phyloP scores from a whole-genome alignment of 2,797 vertebrate species.

The Sebastolobus altivelis region DNA sequence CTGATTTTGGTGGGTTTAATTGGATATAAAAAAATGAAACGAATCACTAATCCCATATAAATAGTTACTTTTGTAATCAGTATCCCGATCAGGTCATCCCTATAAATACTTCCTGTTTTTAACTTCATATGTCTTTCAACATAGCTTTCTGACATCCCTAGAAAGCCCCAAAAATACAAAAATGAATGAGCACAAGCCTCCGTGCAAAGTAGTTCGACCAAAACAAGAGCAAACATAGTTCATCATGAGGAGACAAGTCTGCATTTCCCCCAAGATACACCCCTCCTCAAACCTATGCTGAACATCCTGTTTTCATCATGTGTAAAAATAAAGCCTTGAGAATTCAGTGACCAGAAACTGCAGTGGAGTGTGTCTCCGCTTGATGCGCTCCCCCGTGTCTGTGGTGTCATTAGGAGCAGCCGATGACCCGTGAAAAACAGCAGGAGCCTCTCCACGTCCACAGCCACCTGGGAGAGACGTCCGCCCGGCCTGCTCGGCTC shows the following conservation, averaged over 20 bases:
- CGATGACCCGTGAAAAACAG: constrained; percentile 82
- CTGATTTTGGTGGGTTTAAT: not conserved
- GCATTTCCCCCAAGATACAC: constrained; percentile 42
- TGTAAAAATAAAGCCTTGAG: constrained; percentile 80
- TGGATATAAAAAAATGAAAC: not conserved
- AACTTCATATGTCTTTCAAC: not conserved
- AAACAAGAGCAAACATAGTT: constrained; percentile 49
- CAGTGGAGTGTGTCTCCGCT: constrained; percentile 74
- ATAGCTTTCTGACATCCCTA: not conserved
- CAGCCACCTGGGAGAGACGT: constrained; percentile 71
- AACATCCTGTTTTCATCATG: constrained; percentile 77
- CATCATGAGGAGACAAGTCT: constrained; percentile 28
- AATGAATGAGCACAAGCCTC: constrained; percentile 25
- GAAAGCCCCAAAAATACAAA: constrained; percentile 15
- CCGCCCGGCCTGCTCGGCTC: constrained; percentile 49
- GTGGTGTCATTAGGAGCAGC: constrained; percentile 78
- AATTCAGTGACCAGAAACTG: constrained; percentile 83
- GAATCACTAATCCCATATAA: not conserved
- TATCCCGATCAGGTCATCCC: not conserved
- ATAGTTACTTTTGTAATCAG: not conserved
- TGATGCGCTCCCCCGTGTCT: constrained; percentile 75
- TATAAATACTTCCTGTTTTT: not conserved
- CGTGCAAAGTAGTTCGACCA: constrained; percentile 32
- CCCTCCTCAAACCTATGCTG: constrained; percentile 52
- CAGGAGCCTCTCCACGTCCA: constrained; percentile 66